Conservation (phyloP, 2,113 vertebrate genomes). For the Morone saxatilis region DNA sequence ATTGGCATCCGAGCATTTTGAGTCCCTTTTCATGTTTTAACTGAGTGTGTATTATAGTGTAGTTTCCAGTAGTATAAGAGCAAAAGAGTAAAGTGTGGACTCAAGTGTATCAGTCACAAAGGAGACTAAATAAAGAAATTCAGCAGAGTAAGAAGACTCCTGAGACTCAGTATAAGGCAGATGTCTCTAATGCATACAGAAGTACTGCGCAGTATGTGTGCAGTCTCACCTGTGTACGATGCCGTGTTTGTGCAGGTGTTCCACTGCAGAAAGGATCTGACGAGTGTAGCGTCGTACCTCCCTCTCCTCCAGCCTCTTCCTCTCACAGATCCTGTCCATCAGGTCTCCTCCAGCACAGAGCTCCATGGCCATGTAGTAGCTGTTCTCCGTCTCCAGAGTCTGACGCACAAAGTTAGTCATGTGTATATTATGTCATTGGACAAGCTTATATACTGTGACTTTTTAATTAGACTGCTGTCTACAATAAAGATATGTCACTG, state of each 20-base stretch:
- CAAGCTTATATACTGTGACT: neutral
- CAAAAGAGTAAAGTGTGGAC: too few relatives aligned
- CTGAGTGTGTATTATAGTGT: too few relatives aligned
- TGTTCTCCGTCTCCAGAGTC: conserved; percentile 90
- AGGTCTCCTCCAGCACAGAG: conserved; percentile 87
- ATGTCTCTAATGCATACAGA: neutral
- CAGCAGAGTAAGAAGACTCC: neutral
- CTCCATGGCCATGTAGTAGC: conserved; percentile 91
- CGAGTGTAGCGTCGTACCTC: conserved; percentile 87
- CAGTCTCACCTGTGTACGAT: conserved; percentile 86
- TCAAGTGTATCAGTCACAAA: neutral
- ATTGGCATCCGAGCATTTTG: too few relatives aligned
- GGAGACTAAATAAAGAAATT: neutral
- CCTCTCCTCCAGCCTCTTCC: conserved; percentile 85
- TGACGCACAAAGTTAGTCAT: conserved; percentile 57
- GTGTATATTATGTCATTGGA: too few relatives aligned
- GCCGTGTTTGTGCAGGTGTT: conserved; percentile 85
- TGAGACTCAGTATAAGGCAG: neutral
- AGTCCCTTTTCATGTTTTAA: too few relatives aligned
- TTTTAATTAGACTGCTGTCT: neutral
- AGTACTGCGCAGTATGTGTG: neutral
- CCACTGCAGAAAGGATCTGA: conserved; percentile 88
- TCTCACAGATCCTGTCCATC: conserved; percentile 88
- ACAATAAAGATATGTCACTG: too few relatives aligned
- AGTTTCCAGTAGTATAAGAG: too few relatives aligned